Evolutionary conservation across 1,140 invertebrate species (phyloP), one percentile per base, ranked within the genome.

Genomic region (Chionoecetes opilio): DNA sequence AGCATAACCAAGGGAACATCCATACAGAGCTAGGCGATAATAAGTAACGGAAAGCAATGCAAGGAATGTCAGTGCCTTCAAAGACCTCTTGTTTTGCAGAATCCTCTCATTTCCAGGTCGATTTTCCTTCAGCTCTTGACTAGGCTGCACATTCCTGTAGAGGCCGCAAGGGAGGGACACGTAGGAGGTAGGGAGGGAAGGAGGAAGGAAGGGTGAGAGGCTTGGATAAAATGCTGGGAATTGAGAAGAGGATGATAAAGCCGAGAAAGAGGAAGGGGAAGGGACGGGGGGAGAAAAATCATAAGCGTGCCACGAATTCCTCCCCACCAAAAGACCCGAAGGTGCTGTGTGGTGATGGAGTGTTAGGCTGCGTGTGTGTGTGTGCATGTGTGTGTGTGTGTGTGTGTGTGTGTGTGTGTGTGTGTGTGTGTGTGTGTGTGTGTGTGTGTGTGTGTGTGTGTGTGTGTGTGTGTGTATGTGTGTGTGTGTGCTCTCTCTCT

Each of bases 381-480:
- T 90, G 34, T 87, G 34, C 34, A 87, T 87, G 34, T 87, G 34
- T 87, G 34, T 87, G 34, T 87, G 34, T 87, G 34, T 87, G 34
- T 87, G 34, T 34, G 34, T 87, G 34, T 87, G 34, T 87, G 34
- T 87, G 34, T 87, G 34, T 87, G 34, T 87, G 34, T 87, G 34
- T 87, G 34, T 87, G 34, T 87, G 34, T 87, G 34, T 87, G 34
- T 87, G 34, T 87, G 34, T 87, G 34, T 31, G 6, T 87, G 9
- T 87, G 34, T 87, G 9, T 32, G 0, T 87, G 34, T 32, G 17
- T 21, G 34, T 86, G 34, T 32, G 5, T 90, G 17, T 86, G 6
- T 86, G 34, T 86, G 17, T 32, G 34, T 32, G 17, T 29, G 17
- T 29, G 34, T 86, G 34, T 86, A 86, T 37, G n/a, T n/a, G n/a